These are phyloP conservation scores for Drosophila leonis DNA, from an alignment of 2,888 invertebrate species.

Conservation along the genomic window DNA sequence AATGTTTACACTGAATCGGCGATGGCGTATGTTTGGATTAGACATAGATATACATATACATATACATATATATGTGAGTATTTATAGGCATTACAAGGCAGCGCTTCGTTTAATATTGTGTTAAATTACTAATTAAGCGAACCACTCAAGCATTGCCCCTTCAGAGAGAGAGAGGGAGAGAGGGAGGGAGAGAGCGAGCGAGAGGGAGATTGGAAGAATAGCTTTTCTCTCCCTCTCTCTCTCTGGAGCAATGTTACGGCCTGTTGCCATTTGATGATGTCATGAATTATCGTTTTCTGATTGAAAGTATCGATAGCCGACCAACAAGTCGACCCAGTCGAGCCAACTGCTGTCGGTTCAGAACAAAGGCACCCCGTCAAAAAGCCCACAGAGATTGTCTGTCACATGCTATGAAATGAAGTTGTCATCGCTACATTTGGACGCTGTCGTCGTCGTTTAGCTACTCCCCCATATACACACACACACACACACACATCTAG, in stretches of 20 bases:
- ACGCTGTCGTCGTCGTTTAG: constrained; percentile 57
- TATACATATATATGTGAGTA: constrained; percentile 34
- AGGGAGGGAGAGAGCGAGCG: background rate
- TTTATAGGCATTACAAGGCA: constrained; percentile 77
- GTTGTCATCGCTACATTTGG: constrained; percentile 78
- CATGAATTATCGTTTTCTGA: constrained; percentile 81
- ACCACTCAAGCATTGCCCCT: constrained; percentile 55
- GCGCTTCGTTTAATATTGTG: constrained; percentile 73
- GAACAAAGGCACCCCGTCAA: constrained; percentile 53
- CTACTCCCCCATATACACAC: constrained; percentile 22
- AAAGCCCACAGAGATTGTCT: constrained; percentile 45
- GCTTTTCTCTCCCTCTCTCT: constrained; percentile 10
- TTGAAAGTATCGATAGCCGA: constrained; percentile 74
- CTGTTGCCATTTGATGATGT: constrained; percentile 71
- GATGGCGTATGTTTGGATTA: constrained; percentile 38
- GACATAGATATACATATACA: constrained; percentile 1
- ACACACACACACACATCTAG: background rate
- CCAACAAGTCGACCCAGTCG: constrained; percentile 12
- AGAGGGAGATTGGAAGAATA: background rate
- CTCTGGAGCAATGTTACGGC: constrained; percentile 45
- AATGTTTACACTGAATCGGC: constrained; percentile 28
- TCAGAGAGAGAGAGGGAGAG: constrained; percentile 12
- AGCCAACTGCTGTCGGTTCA: constrained; percentile 39
- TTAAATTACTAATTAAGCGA: constrained; percentile 78
- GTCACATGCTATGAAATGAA: constrained; percentile 68